Evolutionary conservation across 2,797 vertebrate species (phyloP).

Genomic region (Dryobates pubescens): DNA sequence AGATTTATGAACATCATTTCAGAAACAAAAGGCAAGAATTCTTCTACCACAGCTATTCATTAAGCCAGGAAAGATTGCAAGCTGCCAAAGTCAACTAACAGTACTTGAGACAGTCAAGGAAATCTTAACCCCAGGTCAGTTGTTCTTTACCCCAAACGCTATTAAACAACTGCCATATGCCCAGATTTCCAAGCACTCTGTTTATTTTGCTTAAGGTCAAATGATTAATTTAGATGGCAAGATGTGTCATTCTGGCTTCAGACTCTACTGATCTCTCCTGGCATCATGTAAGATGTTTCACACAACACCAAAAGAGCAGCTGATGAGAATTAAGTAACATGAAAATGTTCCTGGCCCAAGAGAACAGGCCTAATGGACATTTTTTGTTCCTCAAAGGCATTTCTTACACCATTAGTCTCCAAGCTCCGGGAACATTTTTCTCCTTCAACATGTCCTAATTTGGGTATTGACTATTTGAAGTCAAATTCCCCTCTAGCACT

Average conservation of each 20-base stretch:
- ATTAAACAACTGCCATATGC: background rate
- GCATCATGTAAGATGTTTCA: background rate
- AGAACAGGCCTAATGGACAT: background rate
- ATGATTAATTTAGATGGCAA: background rate
- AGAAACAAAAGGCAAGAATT: background rate
- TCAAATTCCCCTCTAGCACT: background rate
- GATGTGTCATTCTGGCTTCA: background rate
- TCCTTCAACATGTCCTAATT: background rate
- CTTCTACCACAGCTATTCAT: background rate
- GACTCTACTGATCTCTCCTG: background rate
- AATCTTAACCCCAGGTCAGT: background rate
- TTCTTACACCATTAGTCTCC: background rate
- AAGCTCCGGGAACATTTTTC: background rate
- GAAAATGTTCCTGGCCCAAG: background rate
- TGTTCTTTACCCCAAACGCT: background rate
- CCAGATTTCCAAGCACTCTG: background rate
- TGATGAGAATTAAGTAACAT: background rate
- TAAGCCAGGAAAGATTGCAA: background rate
- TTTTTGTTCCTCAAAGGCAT: slow-evolving; percentile 2
- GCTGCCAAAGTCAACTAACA: background rate
- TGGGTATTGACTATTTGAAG: background rate
- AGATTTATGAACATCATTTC: background rate
- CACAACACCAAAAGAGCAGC: background rate
- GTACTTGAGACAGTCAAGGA: background rate
- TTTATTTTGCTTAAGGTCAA: background rate